These are phyloP conservation scores for Theocolax elegans DNA, from an alignment of 1,140 invertebrate genomes.

Conservation along the genomic window DNA sequence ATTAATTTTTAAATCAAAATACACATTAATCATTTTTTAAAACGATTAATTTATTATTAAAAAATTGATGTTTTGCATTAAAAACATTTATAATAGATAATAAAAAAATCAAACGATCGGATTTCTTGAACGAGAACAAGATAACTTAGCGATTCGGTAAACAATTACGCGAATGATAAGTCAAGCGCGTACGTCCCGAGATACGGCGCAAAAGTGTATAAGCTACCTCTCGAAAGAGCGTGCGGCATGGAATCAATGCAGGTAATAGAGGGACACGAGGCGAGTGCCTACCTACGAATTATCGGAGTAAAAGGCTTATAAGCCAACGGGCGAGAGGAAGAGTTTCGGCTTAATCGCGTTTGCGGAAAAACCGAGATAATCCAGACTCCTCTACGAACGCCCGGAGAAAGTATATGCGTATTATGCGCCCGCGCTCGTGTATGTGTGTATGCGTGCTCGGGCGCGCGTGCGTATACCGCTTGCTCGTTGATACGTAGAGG, in stretches of 20 bases:
- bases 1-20: too few species aligned
- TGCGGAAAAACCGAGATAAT: conserved; percentile 64
- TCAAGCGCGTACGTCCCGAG: conserved; percentile 37
- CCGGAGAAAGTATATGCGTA: too few species aligned
- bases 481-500: conserved; percentile 16
- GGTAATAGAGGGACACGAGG: background rate
- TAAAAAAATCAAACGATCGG: background rate
- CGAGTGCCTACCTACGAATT: conserved; percentile 14
- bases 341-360: conserved; percentile 63
- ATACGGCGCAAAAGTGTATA: background rate
- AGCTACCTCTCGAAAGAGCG: too few species aligned
- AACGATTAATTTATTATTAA: too few species aligned
- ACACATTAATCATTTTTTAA: too few species aligned
- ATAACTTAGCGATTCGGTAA: conserved; percentile 18
- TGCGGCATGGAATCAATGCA: conserved; percentile 18
- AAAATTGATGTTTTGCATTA: too few species aligned
- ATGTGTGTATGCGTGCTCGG: background rate
- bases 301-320: conserved; percentile 47
- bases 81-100: too few species aligned
- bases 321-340: conserved; percentile 37
- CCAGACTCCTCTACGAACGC: conserved; percentile 51
- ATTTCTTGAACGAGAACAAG: background rate
- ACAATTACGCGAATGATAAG: conserved; percentile 45
- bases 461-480: conserved; percentile 20
- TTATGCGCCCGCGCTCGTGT: too few species aligned